phyloP scores from a whole-genome alignment of 2,888 invertebrate species.

The Pecten maximus region DNA sequence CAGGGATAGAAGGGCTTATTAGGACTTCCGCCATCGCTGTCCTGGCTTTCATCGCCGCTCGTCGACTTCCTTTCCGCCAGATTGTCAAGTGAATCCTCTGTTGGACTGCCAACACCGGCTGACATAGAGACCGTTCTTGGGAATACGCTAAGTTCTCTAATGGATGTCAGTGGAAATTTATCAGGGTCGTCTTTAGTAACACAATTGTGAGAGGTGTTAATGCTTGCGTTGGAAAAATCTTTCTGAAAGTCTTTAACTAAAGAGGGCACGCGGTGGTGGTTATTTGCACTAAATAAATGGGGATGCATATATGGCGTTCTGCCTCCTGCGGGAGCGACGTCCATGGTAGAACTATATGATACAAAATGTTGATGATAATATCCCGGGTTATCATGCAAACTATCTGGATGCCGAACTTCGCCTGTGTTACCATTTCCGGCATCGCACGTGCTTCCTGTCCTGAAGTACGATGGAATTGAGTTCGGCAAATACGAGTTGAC shows the following conservation, averaged over 20 bases:
- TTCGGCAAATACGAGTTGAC: constrained; percentile 30
- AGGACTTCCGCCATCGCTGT: neutral
- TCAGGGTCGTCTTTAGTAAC: neutral
- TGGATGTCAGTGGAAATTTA: constrained; percentile 15
- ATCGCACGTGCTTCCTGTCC: constrained; percentile 27
- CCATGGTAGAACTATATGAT: constrained; percentile 12
- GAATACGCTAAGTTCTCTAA: constrained; percentile 30
- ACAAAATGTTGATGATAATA: constrained; percentile 25
- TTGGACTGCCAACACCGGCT: neutral
- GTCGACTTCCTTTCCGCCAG: constrained; percentile 26
- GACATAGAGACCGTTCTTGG: neutral
- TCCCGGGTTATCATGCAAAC: constrained; percentile 2
- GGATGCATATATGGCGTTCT: constrained; percentile 27
- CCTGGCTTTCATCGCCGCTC: constrained; percentile 27
- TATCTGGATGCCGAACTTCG: constrained; percentile 30
- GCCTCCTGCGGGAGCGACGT: neutral
- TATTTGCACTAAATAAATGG: constrained; percentile 27
- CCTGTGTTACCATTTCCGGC: constrained; percentile 5
- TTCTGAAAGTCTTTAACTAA: constrained; percentile 4
- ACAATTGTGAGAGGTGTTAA: neutral
- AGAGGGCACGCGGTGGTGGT: neutral
- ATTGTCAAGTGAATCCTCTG: neutral
- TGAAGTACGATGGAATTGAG: neutral
- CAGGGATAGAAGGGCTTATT: constrained; percentile 35
- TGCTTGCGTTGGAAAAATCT: neutral